Evolutionary conservation across 2,888 invertebrate species (phyloP).

Genomic region (Hymenopus coronatus): DNA sequence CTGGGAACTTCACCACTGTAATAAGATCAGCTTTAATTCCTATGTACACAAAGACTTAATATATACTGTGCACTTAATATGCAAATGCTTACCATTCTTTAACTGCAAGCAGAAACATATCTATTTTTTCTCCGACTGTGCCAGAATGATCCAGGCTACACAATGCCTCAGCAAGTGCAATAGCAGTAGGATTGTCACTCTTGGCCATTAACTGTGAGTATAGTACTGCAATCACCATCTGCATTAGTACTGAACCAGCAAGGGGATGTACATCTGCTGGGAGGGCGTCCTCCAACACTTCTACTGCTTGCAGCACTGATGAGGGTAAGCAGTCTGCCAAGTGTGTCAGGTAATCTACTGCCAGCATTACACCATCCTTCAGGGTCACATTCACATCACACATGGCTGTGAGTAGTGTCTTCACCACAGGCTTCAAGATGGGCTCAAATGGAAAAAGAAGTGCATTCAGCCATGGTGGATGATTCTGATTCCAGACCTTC

Average conservation of each 20-base stretch:
- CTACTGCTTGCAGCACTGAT: conserved; percentile 52
- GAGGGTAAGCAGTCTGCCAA: conserved; percentile 67
- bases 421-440: conserved; percentile 61
- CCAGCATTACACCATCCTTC: conserved; percentile 56
- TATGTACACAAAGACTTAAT: not conserved
- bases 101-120: conserved; percentile 54
- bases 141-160: conserved; percentile 78
- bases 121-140: conserved; percentile 73
- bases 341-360: conserved; percentile 66
- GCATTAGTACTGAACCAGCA: conserved; percentile 67
- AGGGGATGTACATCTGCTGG: conserved; percentile 69
- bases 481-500: conserved; percentile 77
- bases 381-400: not conserved
- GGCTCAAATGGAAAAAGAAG: conserved; percentile 64
- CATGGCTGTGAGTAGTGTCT: conserved; percentile 66
- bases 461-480: conserved; percentile 75
- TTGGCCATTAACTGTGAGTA: conserved; percentile 60
- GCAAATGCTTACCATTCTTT: conserved; percentile 38
- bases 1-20: not conserved
- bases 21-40: not conserved
- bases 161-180: conserved; percentile 73
- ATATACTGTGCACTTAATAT: not conserved
- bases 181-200: conserved; percentile 45
- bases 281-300: conserved; percentile 63
- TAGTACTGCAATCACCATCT: conserved; percentile 65